These are phyloP conservation scores for Lasioglossum oenotherae DNA, from an alignment of 2,888 invertebrate genomes.

Conservation along the genomic window DNA sequence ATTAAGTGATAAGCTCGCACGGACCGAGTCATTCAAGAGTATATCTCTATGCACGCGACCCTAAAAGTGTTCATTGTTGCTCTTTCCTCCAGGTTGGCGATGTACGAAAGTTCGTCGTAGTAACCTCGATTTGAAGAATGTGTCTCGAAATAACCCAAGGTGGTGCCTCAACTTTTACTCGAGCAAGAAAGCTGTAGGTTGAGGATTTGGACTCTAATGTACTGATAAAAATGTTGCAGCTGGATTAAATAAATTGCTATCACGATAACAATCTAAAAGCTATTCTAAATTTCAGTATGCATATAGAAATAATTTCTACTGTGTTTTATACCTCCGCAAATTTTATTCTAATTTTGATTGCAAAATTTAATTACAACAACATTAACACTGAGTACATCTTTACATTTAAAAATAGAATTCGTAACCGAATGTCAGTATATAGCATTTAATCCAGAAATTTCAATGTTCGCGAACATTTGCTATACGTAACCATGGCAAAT, in stretches of 20 bases:
- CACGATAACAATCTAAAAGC: no score
- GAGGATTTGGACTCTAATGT: neutral
- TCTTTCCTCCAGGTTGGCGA: constrained; percentile 3
- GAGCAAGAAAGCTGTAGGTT: neutral
- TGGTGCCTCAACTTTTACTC: neutral
- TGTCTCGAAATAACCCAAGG: neutral
- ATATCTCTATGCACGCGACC: neutral
- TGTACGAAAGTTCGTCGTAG: neutral
- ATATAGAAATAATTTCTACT: no score
- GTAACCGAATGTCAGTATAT: neutral
- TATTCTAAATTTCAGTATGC: no score
- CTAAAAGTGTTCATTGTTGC: constrained; percentile 3
- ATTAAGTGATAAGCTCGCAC: neutral
- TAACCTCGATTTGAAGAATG: constrained; percentile 9
- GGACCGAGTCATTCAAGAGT: neutral
- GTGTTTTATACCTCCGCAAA: neutral
- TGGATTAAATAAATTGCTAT: neutral
- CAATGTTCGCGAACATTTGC: neutral
- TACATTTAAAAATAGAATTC: neutral
- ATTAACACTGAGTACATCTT: neutral
- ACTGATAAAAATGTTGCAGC: neutral
- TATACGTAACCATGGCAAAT: neutral
- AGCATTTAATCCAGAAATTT: neutral
- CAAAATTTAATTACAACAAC: no score
- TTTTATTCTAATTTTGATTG: neutral